phyloP scores from a whole-genome alignment of 2,888 invertebrate genomes.

The Cabera pusaria region DNA sequence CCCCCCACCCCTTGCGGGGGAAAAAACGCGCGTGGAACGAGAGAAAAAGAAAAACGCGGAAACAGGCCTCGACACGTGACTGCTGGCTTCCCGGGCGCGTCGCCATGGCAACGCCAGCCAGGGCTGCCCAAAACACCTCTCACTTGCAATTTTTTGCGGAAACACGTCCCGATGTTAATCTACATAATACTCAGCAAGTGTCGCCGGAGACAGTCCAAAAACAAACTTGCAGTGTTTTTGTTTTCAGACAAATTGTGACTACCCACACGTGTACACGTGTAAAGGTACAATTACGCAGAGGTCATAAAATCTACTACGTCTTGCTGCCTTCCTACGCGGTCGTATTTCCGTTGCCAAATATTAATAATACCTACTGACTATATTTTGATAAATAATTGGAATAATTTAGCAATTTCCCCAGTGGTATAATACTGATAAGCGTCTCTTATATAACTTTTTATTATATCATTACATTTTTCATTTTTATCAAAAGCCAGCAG shows the following conservation, averaged over 20 bases:
- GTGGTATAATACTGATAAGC: too few species aligned
- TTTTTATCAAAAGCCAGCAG: too few species aligned
- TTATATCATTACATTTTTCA: too few species aligned
- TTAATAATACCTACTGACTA: too few species aligned
- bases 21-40: slow-evolving; percentile 71
- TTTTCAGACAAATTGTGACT: slow-evolving; percentile 5
- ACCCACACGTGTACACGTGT: too few species aligned
- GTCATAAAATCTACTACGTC: too few species aligned
- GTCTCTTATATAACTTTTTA: too few species aligned
- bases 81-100: slow-evolving; percentile 77
- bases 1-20: slow-evolving; percentile 36
- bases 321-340: too few species aligned
- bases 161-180: slow-evolving; percentile 25
- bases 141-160: slow-evolving; percentile 33
- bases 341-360: too few species aligned
- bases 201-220: slow-evolving; percentile 7
- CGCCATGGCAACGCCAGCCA: slow-evolving; percentile 63
- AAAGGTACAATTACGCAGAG: too few species aligned
- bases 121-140: slow-evolving; percentile 42
- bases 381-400: too few species aligned
- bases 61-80: slow-evolving; percentile 81
- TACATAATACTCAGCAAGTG: slow-evolving; percentile 25
- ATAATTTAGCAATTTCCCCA: too few species aligned
- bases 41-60: slow-evolving; percentile 77
- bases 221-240: slow-evolving; percentile 1